Percentiles rank a stretch among this genome's conserved stretches.
These are phyloP conservation scores for Crocallis elinguaria DNA, from an alignment of 2,888 invertebrate genomes.

Conservation along the genomic window DNA sequence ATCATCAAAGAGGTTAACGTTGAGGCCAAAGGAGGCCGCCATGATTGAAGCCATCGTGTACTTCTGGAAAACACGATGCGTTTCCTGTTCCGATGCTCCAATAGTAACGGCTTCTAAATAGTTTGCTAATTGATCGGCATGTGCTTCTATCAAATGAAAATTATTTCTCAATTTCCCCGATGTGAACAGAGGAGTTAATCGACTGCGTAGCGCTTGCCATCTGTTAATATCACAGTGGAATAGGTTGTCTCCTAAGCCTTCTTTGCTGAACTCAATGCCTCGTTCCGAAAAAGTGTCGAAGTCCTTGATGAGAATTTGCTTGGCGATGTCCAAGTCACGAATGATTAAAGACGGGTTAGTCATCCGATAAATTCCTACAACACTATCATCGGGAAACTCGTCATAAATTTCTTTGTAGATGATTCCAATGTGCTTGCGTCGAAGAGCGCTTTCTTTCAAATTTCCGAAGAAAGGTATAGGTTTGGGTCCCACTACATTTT, in stretches of 20 bases:
- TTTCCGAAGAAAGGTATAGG: conserved; percentile 49
- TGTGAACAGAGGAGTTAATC: conserved; percentile 56
- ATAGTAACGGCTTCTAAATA: conserved; percentile 40
- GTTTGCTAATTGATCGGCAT: conserved; percentile 48
- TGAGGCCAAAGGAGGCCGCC: conserved; percentile 40
- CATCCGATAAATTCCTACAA: conserved; percentile 59
- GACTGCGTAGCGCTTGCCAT: conserved; percentile 53
- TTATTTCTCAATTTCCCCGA: conserved; percentile 54
- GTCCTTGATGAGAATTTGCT: conserved; percentile 59
- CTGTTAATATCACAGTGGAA: conserved; percentile 51
- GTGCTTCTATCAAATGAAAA: conserved; percentile 42
- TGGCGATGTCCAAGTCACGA: conserved; percentile 58
- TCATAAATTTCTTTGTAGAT: conserved; percentile 53
- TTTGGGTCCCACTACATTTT: conserved; percentile 53
- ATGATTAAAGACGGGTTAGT: conserved; percentile 53
- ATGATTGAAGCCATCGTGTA: conserved; percentile 46
- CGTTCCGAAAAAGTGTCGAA: conserved; percentile 57
- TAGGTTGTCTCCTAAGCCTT: conserved; percentile 55
- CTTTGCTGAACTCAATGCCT: conserved; percentile 49
- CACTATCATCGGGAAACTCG: conserved; percentile 55
- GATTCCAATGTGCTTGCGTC: conserved; percentile 43
- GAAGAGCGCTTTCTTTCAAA: conserved; percentile 43
- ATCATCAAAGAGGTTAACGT: conserved; percentile 42
- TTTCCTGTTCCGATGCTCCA: conserved; percentile 39
- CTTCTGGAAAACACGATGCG: conserved; percentile 39